Evolutionary conservation across 2,113 vertebrate genomes (phyloP).

Genomic region (Leucoraja erinaceus): DNA sequence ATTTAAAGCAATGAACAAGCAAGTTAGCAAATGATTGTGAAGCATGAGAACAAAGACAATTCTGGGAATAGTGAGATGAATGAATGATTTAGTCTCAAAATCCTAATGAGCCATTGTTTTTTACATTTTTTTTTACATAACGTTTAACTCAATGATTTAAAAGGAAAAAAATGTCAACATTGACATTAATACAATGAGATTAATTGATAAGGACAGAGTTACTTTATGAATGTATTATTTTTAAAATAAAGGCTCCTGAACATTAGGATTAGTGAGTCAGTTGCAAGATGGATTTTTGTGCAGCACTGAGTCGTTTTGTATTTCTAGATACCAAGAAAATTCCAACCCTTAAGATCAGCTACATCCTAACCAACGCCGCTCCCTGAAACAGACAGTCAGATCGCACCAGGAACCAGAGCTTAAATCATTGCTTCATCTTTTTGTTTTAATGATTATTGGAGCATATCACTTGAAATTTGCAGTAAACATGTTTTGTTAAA

Average conservation of each 20-base stretch:
- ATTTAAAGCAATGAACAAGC: neutral
- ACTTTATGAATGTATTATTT: neutral
- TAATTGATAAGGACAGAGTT: neutral
- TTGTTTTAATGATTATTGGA: neutral
- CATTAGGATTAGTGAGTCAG: conserved; percentile 7
- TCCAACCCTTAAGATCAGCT: conserved; percentile 37
- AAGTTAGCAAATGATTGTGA: neutral
- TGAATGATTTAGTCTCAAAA: conserved; percentile 9
- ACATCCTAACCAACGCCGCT: conserved; percentile 3
- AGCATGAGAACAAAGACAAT: neutral
- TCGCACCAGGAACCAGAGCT: conserved; percentile 43
- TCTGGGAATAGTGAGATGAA: neutral
- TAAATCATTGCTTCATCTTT: neutral
- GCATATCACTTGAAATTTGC: neutral
- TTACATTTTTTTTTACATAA: neutral
- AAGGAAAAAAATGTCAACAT: neutral
- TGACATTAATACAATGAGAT: neutral
- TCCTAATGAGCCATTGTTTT: neutral
- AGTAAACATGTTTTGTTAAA: neutral
- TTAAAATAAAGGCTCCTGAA: neutral
- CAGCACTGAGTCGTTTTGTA: neutral
- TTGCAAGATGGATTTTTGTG: neutral
- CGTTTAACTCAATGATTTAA: neutral
- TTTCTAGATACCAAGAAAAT: conserved; percentile 9
- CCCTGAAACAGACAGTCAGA: conserved; percentile 38